These are phyloP conservation scores for Aporrectodea caliginosa DNA, from an alignment of 1,140 invertebrate genomes.

Conservation along the genomic window DNA sequence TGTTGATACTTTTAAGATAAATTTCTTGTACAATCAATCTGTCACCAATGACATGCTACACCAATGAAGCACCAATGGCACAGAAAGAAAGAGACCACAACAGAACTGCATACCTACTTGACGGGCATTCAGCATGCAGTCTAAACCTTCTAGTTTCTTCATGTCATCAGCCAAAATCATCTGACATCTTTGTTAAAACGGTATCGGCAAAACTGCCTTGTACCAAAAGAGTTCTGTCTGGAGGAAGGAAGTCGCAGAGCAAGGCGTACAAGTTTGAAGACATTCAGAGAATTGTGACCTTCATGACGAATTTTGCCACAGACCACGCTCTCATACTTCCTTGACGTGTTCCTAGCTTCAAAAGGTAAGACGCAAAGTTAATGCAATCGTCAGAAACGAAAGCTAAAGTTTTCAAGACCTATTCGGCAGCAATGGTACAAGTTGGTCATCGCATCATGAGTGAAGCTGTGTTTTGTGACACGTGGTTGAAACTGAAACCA, in stretches of 20 bases:
- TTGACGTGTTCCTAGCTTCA: conserved; percentile 37
- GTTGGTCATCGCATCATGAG: conserved; percentile 4
- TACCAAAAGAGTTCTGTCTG: neutral
- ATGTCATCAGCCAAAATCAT: conserved; percentile 5
- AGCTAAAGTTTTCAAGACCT: conserved; percentile 13
- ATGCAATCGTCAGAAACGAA: conserved; percentile 30
- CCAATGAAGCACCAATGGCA: no score
- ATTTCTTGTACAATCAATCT: no score
- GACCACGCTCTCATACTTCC: conserved; percentile 36
- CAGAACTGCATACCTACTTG: no score
- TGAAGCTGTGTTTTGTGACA: conserved; percentile 3
- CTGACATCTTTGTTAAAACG: neutral
- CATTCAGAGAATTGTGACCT: conserved; percentile 28
- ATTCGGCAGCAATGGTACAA: neutral
- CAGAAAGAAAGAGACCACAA: no score
- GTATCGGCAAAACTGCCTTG: conserved; percentile 5
- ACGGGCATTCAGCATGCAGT: no score
- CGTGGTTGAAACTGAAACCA: conserved; percentile 30
- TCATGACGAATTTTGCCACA: conserved; percentile 34
- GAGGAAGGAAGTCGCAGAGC: conserved; percentile 1
- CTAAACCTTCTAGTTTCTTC: neutral
- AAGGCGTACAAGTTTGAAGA: conserved; percentile 27
- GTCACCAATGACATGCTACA: no score
- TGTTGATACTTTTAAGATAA: no score
- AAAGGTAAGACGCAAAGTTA: conserved; percentile 32